phyloP scores from a whole-genome alignment of 2,797 vertebrate genomes.

The Rousettus madagascariensis region DNA sequence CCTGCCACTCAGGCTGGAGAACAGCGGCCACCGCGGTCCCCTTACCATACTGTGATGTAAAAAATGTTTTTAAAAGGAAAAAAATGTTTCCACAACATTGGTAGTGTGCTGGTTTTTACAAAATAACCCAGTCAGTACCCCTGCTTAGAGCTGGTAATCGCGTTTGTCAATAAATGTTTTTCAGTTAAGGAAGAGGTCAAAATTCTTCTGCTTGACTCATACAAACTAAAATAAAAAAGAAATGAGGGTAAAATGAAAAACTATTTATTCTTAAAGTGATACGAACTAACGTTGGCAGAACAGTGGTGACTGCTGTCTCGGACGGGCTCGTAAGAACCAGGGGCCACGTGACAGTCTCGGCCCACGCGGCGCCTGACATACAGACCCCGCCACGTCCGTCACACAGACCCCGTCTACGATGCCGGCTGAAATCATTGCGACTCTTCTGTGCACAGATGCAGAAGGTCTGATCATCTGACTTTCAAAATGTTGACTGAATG shows the following conservation, averaged over 20 bases:
- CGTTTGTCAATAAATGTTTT: not conserved
- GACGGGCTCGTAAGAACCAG: not conserved
- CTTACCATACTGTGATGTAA: not conserved
- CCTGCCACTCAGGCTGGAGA: too few species aligned
- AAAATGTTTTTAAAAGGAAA: not conserved
- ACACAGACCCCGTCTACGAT: too few species aligned
- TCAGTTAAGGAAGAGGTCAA: not conserved
- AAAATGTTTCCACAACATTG: not conserved
- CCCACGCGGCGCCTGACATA: not conserved
- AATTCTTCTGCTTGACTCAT: not conserved
- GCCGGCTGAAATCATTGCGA: accelerated
- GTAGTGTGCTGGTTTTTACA: accelerated
- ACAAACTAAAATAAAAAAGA: not conserved
- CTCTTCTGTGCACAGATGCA: not conserved
- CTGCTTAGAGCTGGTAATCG: not conserved
- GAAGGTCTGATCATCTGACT: too few species aligned
- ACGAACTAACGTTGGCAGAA: not conserved
- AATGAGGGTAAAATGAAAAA: not conserved
- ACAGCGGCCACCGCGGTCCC: not conserved
- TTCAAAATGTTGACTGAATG: not conserved
- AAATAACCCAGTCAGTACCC: not conserved
- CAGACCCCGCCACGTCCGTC: not conserved
- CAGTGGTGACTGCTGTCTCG: not conserved
- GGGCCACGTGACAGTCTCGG: accelerated
- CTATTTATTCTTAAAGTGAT: not conserved